Conservation (phyloP, 2,113 vertebrate genomes). For the Macaca nemestrina region DNA sequence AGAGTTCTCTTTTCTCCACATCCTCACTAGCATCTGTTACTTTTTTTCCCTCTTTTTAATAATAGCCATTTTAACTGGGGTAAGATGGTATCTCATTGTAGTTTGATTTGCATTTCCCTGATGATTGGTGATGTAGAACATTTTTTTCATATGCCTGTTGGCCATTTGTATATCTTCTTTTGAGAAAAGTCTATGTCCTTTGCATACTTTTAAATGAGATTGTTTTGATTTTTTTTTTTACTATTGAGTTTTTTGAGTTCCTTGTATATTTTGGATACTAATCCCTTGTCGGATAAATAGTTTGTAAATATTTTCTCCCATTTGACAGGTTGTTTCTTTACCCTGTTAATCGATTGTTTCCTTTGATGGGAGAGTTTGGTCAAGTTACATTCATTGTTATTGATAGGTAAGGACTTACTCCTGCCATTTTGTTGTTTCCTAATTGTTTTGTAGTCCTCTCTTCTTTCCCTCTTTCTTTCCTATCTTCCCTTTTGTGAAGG, state of each 20-base stretch:
- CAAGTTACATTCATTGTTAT: neutral
- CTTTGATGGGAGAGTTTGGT: neutral
- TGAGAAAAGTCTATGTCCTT: neutral
- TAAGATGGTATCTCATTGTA: neutral
- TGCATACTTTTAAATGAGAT: neutral
- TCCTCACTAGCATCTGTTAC: neutral
- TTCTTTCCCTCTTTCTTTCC: neutral
- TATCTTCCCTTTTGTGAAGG: neutral
- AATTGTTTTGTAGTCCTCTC: neutral
- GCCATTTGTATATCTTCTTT: neutral
- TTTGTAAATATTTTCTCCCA: neutral
- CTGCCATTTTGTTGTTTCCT: neutral
- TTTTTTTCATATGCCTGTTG: neutral
- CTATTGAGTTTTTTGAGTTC: neutral
- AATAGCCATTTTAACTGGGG: neutral
- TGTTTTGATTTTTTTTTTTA: neutral
- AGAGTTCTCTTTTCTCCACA: neutral
- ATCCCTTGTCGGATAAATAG: neutral
- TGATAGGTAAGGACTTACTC: neutral
- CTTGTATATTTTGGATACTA: neutral
- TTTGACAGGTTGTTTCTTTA: neutral
- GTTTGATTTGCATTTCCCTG: neutral
- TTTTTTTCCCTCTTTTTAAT: neutral
- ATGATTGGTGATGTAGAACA: neutral
- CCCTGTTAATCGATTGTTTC: neutral